Percentiles rank a stretch among this genome's conserved stretches.
phyloP scores from a whole-genome alignment of 2,888 invertebrate species.

The Teleogryllus oceanicus region DNA sequence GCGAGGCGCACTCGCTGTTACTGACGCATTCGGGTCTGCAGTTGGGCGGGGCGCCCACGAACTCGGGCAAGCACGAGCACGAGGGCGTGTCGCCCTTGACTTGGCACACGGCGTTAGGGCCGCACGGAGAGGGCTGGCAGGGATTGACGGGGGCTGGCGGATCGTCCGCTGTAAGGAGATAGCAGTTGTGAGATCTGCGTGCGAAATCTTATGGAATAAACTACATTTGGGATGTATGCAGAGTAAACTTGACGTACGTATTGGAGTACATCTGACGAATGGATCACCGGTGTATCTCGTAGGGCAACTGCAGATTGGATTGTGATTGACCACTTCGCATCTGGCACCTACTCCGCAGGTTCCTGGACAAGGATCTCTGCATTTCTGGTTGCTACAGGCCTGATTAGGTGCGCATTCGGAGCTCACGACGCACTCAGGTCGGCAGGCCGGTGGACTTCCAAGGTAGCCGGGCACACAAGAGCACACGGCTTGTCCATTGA shows the following conservation, averaged over 20 bases:
- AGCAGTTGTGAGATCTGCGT: slow-evolving; percentile 60
- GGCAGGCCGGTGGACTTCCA: slow-evolving; percentile 66
- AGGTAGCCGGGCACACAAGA: slow-evolving; percentile 64
- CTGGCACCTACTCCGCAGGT: slow-evolving; percentile 69
- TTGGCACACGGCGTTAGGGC: slow-evolving; percentile 44
- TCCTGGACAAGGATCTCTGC: slow-evolving; percentile 67
- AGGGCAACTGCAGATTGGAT: slow-evolving; percentile 68
- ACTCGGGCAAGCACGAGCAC: slow-evolving; percentile 52
- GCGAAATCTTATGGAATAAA: not conserved
- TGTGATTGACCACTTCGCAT: slow-evolving; percentile 69
- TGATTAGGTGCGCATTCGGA: slow-evolving; percentile 65
- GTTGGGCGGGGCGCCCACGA: slow-evolving; percentile 63
- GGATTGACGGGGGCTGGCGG: slow-evolving; percentile 52
- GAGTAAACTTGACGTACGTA: slow-evolving; percentile 52
- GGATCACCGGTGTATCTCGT: slow-evolving; percentile 75
- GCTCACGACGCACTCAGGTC: slow-evolving; percentile 69
- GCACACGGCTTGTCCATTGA: slow-evolving; percentile 68
- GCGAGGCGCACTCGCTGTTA: slow-evolving; percentile 49
- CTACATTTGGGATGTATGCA: not conserved
- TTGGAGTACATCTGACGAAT: slow-evolving; percentile 64
- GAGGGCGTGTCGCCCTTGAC: slow-evolving; percentile 46
- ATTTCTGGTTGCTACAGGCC: slow-evolving; percentile 67
- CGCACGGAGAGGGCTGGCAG: slow-evolving; percentile 51
- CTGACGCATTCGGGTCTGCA: slow-evolving; percentile 50
- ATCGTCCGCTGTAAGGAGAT: slow-evolving; percentile 27